phyloP scores from a whole-genome alignment of 2,888 invertebrate genomes.

The Atethmia centrago region DNA sequence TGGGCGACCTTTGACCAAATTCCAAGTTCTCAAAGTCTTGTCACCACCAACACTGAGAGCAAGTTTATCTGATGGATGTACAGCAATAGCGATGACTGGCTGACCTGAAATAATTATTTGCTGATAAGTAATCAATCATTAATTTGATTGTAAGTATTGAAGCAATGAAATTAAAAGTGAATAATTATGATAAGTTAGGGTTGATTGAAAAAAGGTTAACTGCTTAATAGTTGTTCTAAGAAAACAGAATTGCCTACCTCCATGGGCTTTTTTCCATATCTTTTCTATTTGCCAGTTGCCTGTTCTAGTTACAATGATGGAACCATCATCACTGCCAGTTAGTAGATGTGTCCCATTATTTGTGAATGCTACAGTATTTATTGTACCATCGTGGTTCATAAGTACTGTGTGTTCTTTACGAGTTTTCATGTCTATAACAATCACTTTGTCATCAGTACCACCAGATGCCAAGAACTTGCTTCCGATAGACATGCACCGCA shows the following conservation, averaged over 20 bases:
- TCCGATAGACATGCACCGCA: conserved; percentile 93
- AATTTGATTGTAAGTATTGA: background rate
- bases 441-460: conserved; percentile 96
- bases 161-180: background rate
- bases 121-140: background rate
- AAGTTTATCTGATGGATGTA: conserved; percentile 97
- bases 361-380: conserved; percentile 95
- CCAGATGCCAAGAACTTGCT: conserved; percentile 96
- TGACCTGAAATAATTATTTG: conserved; percentile 82
- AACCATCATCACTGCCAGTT: conserved; percentile 96
- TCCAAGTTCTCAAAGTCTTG: conserved; percentile 97
- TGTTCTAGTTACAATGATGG: conserved; percentile 94
- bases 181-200: background rate
- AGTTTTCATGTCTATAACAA: conserved; percentile 95
- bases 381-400: conserved; percentile 95
- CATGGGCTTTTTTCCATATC: conserved; percentile 95
- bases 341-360: conserved; percentile 94
- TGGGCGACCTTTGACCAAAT: conserved; percentile 96
- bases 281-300: conserved; percentile 97
- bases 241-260: conserved; percentile 83
- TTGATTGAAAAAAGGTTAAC: background rate
- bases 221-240: background rate
- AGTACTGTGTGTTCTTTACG: conserved; percentile 95
- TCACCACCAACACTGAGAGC: conserved; percentile 97
- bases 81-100: conserved; percentile 93